Base-by-base conservation (phyloP, 2,113 vertebrate species). In the Micronycteris hirsuta region DNA sequence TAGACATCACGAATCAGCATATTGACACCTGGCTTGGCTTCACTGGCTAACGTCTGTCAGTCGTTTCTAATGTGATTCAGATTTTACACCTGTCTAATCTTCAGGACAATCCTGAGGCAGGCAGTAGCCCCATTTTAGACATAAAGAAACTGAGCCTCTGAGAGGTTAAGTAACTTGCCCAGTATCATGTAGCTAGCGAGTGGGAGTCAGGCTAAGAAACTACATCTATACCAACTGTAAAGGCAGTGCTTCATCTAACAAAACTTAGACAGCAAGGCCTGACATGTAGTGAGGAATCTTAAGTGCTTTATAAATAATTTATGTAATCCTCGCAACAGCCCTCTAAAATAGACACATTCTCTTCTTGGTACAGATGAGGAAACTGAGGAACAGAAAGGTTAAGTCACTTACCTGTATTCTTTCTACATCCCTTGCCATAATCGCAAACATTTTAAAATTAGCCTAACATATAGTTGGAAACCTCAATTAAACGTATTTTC, bases 361-460 rank as follows among this genome's bases (percentile, higher is more conserved):
- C 20, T 54, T 22, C 65, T 56, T 63, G 71, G 68, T 70, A 86
- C 49, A 82, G 43, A 86, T 52, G 33, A 84, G 33, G 33, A 78
- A 91, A 93, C 65, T n/a, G 19, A 71, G 17, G 19, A 81, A 94
- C 31, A 78, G 33, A 84, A 58, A 96, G 16, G 28, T 78, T 92
- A 70, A 77, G 14, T 81, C 89, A 71, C 13, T 83, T 73, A 86
- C 16, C 52, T 77, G 9, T 84, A 58, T 85, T 93, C 22, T 73
- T 89, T 45, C 85, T 45, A 38, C 22, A 71, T 86, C 41, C 41
- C 52, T 96, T 93, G 22, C 45, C 80, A 45, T 71, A 65, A 93
- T 22, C 71, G 26, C 45, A 91, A 52, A 88, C 43, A 45, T 92
- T 93, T 88, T 93, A 91, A 95, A 33, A 92, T 82, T 89, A 67